A percentile compares a stretch with the other conserved stretches of the same genome.
Evolutionary conservation across 2,888 invertebrate genomes (phyloP).

Genomic region (Poecilobothrus nobilitatus): DNA sequence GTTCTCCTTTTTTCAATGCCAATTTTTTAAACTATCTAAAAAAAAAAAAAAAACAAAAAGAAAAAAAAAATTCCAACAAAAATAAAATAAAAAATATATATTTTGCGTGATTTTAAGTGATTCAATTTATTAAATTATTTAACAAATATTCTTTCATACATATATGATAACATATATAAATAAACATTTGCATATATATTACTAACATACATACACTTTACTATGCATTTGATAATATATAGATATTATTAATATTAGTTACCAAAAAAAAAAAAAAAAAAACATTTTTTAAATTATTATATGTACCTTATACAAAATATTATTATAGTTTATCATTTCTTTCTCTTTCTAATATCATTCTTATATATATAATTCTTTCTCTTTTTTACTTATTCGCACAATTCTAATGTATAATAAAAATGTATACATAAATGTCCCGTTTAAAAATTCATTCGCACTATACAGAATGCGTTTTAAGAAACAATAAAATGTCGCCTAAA

Average conservation of each 20-base stretch:
- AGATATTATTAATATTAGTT: neutral
- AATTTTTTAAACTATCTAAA: neutral
- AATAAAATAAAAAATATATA: neutral
- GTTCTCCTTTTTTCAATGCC: slow-evolving; percentile 6
- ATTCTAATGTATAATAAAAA: too few species aligned
- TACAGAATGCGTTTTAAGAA: neutral
- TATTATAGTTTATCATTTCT: neutral
- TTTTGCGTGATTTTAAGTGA: neutral
- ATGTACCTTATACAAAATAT: too few species aligned
- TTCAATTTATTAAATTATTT: neutral
- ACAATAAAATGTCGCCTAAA: slow-evolving; percentile 6
- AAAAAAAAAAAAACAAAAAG: too few species aligned
- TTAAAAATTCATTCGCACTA: neutral
- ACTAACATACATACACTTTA: too few species aligned
- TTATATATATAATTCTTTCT: neutral
- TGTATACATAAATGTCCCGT: neutral
- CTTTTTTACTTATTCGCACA: neutral
- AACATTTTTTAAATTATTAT: too few species aligned
- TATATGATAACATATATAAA: neutral
- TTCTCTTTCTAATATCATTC: neutral
- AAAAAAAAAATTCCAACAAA: too few species aligned
- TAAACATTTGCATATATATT: neutral
- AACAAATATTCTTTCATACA: too few species aligned
- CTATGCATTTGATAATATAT: too few species aligned
- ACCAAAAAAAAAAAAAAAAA: neutral